A percentile compares a stretch with the other conserved stretches of the same genome.
phyloP scores from a whole-genome alignment of 2,888 invertebrate species.

The Tetragonula carbonaria region DNA sequence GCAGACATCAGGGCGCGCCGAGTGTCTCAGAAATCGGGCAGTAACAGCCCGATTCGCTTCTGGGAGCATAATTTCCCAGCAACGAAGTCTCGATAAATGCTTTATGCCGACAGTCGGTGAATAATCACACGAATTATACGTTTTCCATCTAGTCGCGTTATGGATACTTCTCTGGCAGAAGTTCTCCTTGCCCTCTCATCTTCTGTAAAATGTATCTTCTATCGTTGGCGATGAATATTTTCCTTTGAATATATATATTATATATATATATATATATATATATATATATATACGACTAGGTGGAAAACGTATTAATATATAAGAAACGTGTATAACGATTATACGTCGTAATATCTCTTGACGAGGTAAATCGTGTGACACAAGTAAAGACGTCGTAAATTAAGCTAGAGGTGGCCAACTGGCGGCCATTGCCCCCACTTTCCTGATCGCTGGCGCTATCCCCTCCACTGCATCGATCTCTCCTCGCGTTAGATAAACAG shows the following conservation, averaged over 20 bases:
- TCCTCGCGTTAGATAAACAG: too few relatives aligned
- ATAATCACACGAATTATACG: conserved; percentile 6
- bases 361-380: not conserved
- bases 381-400: not conserved
- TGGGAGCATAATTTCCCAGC: not conserved
- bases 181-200: too few relatives aligned
- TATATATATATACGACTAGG: not conserved
- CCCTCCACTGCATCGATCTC: too few relatives aligned
- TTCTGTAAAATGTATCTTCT: not conserved
- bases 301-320: conserved; percentile 4
- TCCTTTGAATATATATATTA: not conserved
- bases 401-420: not conserved
- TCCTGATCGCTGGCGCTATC: too few relatives aligned
- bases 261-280: too few relatives aligned
- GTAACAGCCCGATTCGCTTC: not conserved
- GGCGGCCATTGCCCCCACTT: too few relatives aligned
- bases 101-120: conserved; percentile 4
- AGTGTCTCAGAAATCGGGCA: not conserved
- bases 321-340: too few relatives aligned
- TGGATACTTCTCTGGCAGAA: too few relatives aligned
- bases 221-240: not conserved
- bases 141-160: not conserved
- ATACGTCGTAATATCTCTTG: too few relatives aligned
- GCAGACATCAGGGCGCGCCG: not conserved
- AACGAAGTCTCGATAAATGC: conserved; percentile 8